Evolutionary conservation across 2,888 invertebrate genomes (phyloP), one percentile per base, ranked within the genome.

Genomic region (Caenorhabditis panamensis): DNA sequence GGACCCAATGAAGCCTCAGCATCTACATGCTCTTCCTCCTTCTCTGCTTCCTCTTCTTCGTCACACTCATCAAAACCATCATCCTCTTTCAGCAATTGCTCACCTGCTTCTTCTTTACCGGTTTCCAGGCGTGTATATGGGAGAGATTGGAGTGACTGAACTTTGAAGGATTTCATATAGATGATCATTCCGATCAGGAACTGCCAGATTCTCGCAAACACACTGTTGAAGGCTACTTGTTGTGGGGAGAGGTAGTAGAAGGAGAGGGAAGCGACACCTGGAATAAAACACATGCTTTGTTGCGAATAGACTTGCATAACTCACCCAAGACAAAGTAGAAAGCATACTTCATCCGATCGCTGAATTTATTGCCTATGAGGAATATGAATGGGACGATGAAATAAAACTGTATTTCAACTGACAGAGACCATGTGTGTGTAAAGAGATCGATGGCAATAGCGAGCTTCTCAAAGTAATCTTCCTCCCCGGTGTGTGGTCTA

Each of bases 391-490:
- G 86, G 56, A 77, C 83, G 9, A 86, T 44, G n/a, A 82, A 64
- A 51, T 86, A 86, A 59, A 83, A 86, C 53, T 86, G 86, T 56
- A 86, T 76, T 63, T 86, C 86, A 8, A 84, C 82, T 3, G 79
- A 79, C 0, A 86, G 81, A 2, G 86, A 86, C 86, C 86, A 86
- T 6, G 83, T 86, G 49, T 86, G 86, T 16, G 83, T 84, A 75
- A 84, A 86, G 6, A 84, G 56, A 73, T 84, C 80, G 37, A 68
- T 73, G 8, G 79, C 82, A 9, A 79, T 59, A 13, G 66, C 51
- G 13, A 85, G 49, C 79, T 69, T 63, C 20, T 78, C 66, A 18
- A 76, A 76, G 28, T 76, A 76, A 54, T 76, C 68, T 26, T 76
- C 76, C 22, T 67, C 68, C 36, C 51, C 68, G 18, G 76, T 68